Conservation (phyloP, 2,888 invertebrate genomes). For the Callimorpha dominula region DNA sequence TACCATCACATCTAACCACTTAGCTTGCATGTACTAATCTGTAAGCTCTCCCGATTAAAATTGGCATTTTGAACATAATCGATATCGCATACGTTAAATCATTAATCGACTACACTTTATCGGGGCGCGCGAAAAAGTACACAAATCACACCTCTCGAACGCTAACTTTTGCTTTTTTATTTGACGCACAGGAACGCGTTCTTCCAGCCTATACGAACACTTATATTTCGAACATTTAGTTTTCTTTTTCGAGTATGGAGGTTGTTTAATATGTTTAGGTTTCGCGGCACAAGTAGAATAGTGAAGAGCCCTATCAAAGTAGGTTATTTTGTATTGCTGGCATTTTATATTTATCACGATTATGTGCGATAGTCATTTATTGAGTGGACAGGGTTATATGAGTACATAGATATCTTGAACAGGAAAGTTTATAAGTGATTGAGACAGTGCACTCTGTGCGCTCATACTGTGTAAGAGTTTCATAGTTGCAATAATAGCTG, state of each 20-base stretch:
- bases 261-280: constrained; percentile 69
- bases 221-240: constrained; percentile 54
- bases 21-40: constrained; percentile 27
- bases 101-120: constrained; percentile 75
- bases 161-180: constrained; percentile 58
- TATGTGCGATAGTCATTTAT: constrained; percentile 1
- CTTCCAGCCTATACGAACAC: constrained; percentile 54
- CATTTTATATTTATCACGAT: constrained; percentile 15
- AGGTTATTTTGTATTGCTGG: constrained; percentile 16
- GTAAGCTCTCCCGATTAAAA: constrained; percentile 34
- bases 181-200: constrained; percentile 71
- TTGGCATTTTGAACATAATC: constrained; percentile 62
- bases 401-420: neutral
- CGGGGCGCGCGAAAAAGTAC: constrained; percentile 78
- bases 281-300: constrained; percentile 54
- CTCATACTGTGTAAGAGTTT: neutral
- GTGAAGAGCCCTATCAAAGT: constrained; percentile 25
- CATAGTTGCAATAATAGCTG: constrained; percentile 1
- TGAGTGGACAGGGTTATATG: neutral
- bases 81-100: constrained; percentile 72
- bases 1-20: constrained; percentile 19
- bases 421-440: neutral
- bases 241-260: constrained; percentile 54
- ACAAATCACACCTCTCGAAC: constrained; percentile 82
- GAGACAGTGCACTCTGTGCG: neutral